Evolutionary conservation across 2,888 invertebrate genomes (phyloP).

Genomic region (Eilema griseolum): DNA sequence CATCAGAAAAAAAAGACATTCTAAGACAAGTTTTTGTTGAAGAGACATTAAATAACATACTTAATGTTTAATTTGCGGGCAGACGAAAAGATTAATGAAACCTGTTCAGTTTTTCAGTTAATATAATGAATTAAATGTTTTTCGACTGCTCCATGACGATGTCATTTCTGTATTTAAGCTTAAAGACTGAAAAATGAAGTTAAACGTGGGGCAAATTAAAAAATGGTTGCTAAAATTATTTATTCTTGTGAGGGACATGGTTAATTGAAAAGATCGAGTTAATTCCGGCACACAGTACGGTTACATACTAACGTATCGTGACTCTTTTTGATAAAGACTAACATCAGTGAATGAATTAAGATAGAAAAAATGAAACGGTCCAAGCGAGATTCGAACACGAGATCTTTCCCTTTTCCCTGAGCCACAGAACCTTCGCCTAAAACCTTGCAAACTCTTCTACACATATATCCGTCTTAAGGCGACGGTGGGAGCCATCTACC

Average conservation of each 20-base stretch:
- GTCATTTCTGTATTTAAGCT: not conserved
- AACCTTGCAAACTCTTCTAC: no score
- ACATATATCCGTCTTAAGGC: no score
- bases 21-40: slow-evolving; percentile 1
- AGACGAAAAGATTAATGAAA: not conserved
- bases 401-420: no score
- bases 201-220: not conserved
- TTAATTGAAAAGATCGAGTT: not conserved
- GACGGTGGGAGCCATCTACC: no score
- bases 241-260: not conserved
- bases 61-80: slow-evolving; percentile 13
- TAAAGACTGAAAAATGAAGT: not conserved
- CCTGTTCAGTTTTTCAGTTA: slow-evolving; percentile 6
- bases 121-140: slow-evolving; percentile 9
- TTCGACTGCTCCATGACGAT: not conserved
- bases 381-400: no score
- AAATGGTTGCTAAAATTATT: not conserved
- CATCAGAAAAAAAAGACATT: not conserved
- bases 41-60: slow-evolving; percentile 1
- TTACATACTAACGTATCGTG: no score
- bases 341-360: not conserved
- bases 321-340: not conserved
- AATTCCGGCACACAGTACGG: no score
- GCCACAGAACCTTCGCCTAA: no score
- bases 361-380: no score